phyloP scores from a whole-genome alignment of 2,888 invertebrate species.

The Adelphocoris suturalis region DNA sequence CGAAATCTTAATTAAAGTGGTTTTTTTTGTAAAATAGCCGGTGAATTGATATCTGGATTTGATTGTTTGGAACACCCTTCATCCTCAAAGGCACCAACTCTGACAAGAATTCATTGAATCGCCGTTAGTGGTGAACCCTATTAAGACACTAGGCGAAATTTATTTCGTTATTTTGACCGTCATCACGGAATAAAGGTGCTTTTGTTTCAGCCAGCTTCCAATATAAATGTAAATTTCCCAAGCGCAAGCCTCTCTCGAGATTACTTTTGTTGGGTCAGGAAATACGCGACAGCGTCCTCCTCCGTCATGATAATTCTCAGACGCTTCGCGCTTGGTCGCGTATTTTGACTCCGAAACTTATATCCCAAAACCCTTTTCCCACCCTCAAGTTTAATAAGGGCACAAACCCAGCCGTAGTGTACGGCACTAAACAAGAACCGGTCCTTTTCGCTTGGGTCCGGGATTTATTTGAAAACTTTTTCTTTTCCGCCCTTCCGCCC shows the following conservation, averaged over 20 bases:
- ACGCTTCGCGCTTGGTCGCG: constrained; percentile 39
- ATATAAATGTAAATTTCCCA: constrained; percentile 24
- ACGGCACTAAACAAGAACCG: not conserved
- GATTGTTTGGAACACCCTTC: too few relatives aligned
- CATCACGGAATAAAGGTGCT: constrained; percentile 31
- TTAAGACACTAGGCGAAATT: not conserved
- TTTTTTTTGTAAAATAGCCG: too few relatives aligned
- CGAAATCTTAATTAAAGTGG: too few relatives aligned
- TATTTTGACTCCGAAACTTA: constrained; percentile 34
- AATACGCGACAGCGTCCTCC: constrained; percentile 40
- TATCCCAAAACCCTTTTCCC: not conserved
- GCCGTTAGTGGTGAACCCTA: not conserved
- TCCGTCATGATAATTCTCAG: constrained; percentile 32
- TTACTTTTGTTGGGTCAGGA: constrained; percentile 53
- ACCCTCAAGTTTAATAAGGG: constrained; percentile 51
- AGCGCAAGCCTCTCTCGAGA: constrained; percentile 31
- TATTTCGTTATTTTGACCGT: constrained; percentile 36
- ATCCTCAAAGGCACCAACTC: too few relatives aligned
- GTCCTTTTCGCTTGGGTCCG: not conserved
- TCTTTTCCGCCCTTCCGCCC: not conserved
- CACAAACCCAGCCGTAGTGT: constrained; percentile 12
- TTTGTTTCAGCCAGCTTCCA: constrained; percentile 15
- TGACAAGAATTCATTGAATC: not conserved
- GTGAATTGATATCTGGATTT: too few relatives aligned
- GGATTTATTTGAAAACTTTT: constrained; percentile 50